Evolutionary conservation across 2,888 invertebrate species (phyloP).

Genomic region (Cephus pygmeus): DNA sequence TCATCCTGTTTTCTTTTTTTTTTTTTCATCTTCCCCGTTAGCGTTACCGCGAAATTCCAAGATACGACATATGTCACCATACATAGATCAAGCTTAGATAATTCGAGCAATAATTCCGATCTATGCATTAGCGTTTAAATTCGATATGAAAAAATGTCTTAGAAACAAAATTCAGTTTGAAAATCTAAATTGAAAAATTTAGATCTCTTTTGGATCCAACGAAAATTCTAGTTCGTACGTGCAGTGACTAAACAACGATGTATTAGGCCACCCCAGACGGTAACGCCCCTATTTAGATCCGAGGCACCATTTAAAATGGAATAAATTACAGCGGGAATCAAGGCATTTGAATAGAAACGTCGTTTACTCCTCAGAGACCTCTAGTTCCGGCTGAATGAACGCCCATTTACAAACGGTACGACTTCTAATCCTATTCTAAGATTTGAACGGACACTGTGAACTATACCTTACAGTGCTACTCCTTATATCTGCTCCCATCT

Average conservation of each 20-base stretch:
- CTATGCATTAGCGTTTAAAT: neutral
- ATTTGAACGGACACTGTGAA: neutral
- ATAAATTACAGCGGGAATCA: constrained; percentile 16
- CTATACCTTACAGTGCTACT: neutral
- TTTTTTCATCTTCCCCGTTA: no score
- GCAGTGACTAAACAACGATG: constrained; percentile 4
- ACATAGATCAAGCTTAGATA: neutral
- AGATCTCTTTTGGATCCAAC: neutral
- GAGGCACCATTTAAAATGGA: constrained; percentile 6
- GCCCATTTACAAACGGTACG: neutral
- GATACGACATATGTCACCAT: no score
- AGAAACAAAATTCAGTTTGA: neutral
- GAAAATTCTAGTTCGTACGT: neutral
- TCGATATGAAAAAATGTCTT: neutral
- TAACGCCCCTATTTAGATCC: constrained; percentile 2
- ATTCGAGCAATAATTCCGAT: neutral
- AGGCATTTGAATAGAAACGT: constrained; percentile 14
- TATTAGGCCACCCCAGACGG: constrained; percentile 5
- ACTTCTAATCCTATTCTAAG: neutral
- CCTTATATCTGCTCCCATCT: neutral
- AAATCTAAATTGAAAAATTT: neutral
- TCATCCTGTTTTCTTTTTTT: neutral
- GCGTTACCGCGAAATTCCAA: no score
- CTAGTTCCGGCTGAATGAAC: neutral
- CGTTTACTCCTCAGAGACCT: neutral